Conservation (phyloP, 2,797 vertebrate species). For the Falco biarmicus region DNA sequence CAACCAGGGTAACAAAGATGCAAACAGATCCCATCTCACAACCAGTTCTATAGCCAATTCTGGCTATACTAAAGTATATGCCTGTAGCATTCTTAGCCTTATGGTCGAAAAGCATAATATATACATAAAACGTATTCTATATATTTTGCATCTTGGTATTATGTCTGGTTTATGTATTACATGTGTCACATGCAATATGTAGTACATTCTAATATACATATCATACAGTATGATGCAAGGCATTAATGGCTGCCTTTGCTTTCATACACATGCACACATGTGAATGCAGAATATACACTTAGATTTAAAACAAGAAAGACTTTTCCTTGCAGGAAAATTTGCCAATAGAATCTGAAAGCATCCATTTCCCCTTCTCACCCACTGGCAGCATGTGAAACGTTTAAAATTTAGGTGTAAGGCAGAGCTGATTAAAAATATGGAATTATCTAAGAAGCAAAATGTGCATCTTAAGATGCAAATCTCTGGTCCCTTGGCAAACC, state of each 20-base stretch:
- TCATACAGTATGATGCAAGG: not conserved
- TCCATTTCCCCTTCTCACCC: not conserved
- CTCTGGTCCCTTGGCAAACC: not conserved
- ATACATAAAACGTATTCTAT: not conserved
- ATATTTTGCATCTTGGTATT: not conserved
- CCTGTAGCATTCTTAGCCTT: not conserved
- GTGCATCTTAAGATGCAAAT: not conserved
- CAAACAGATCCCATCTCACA: not conserved
- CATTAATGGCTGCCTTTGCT: constrained; percentile 14
- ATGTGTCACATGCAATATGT: constrained; percentile 33
- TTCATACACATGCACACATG: not conserved
- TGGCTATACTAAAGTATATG: not conserved
- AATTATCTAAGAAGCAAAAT: not conserved
- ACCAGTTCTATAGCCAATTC: not conserved
- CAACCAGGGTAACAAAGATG: not conserved
- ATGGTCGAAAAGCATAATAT: not conserved
- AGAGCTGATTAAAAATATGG: not conserved
- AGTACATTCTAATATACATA: constrained; percentile 23
- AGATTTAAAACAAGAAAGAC: not conserved
- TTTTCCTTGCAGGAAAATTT: not conserved
- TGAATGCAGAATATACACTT: constrained; percentile 11
- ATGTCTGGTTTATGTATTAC: not conserved
- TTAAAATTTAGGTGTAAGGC: not conserved
- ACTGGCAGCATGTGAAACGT: not conserved
- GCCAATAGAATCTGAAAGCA: not conserved